Percentiles rank a stretch among this genome's conserved stretches.
These are phyloP conservation scores for Stichodactyla mertensii DNA, from an alignment of 64 coral and sea anemone genomes.

Conservation along the genomic window DNA sequence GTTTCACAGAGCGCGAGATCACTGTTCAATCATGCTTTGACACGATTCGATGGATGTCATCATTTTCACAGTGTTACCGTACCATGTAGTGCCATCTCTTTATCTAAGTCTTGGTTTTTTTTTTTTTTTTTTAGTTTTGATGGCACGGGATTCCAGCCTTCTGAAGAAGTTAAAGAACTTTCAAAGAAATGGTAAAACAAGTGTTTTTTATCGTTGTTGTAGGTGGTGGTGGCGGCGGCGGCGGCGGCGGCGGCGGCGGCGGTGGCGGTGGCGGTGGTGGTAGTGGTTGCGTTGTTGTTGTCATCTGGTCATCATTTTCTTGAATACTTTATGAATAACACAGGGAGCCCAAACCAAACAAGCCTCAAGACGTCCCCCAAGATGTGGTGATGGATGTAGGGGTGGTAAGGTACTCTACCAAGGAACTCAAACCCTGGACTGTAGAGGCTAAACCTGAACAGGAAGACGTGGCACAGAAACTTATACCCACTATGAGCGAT, in stretches of 20 bases:
- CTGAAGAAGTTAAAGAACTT: slow-evolving; percentile 66
- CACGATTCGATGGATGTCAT: background rate
- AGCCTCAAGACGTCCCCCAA: slow-evolving; percentile 20
- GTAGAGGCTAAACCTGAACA: slow-evolving; percentile 86
- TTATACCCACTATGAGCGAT: slow-evolving; percentile 93
- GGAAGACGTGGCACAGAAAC: slow-evolving; percentile 74
- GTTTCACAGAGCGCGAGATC: too few species aligned
- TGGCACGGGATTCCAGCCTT: slow-evolving; percentile 52
- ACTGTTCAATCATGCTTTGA: too few species aligned
- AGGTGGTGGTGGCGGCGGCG: background rate
- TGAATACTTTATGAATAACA: background rate
- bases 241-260: too few species aligned
- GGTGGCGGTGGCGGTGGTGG: background rate
- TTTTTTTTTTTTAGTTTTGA: slow-evolving; percentile 62
- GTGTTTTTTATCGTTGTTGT: too few species aligned
- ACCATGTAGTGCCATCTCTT: background rate
- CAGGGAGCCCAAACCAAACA: slow-evolving; percentile 59
- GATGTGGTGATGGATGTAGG: slow-evolving; percentile 69
- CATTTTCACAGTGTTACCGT: background rate
- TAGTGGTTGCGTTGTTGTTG: background rate
- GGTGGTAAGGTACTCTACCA: slow-evolving; percentile 62
- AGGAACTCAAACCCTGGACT: slow-evolving; percentile 65
- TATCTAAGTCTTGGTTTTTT: background rate
- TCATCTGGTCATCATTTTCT: too few species aligned
- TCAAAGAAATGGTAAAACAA: slow-evolving; percentile 75